Conservation (phyloP, 2,797 vertebrate species). For the Chrosomus eos region DNA sequence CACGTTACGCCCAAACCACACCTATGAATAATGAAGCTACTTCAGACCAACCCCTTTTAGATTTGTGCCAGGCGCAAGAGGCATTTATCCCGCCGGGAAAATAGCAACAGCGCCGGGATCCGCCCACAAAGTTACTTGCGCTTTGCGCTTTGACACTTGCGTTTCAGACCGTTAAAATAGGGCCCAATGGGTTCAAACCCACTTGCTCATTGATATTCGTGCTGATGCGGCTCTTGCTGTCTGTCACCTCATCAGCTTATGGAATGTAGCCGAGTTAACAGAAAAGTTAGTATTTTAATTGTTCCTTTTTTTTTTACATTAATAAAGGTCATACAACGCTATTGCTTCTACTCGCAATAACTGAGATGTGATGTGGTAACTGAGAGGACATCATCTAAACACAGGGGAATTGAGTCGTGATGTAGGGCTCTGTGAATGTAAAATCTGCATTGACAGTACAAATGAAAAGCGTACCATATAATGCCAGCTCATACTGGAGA, state of each 20-base stretch:
- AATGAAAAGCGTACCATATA: conserved; percentile 6
- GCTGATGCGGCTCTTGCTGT: conserved; percentile 34
- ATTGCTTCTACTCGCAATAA: background rate
- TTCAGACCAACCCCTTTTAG: too few relatives aligned
- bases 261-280: background rate
- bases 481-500: conserved; percentile 8
- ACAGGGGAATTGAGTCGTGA: conserved; percentile 43
- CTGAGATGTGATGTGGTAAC: background rate
- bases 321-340: conserved; percentile 3
- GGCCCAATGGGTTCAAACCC: conserved; percentile 49
- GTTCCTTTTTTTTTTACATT: background rate
- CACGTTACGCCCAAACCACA: too few relatives aligned
- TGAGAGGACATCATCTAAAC: conserved; percentile 13
- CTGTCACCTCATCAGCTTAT: background rate
- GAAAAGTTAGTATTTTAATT: background rate
- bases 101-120: too few relatives aligned
- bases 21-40: too few relatives aligned
- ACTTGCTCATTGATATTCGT: conserved; percentile 43
- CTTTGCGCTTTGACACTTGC: too few relatives aligned
- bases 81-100: too few relatives aligned
- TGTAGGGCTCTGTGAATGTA: background rate
- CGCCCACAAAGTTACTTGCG: too few relatives aligned
- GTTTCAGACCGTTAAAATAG: too few relatives aligned
- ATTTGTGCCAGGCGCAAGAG: too few relatives aligned
- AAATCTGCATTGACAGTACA: background rate